These are phyloP conservation scores for Rallus crepitans DNA, from an alignment of 2,797 vertebrate genomes.

Conservation along the genomic window DNA sequence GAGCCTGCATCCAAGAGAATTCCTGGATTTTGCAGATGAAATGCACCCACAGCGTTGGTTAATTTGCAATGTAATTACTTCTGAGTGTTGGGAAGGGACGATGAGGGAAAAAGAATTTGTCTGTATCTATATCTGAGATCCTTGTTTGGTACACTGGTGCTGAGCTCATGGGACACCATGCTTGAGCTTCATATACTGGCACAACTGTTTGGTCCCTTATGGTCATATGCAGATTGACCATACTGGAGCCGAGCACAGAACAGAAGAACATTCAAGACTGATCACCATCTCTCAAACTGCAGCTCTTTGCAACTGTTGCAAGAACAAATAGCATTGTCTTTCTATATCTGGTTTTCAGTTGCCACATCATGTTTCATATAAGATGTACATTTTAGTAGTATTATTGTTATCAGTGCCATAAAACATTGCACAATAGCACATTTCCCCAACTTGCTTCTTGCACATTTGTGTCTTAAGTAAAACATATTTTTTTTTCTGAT, in stretches of 20 bases:
- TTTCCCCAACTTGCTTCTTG: not conserved
- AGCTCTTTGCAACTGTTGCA: not conserved
- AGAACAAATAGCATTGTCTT: not conserved
- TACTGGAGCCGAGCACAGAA: not conserved
- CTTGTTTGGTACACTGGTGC: not conserved
- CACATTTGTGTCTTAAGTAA: not conserved
- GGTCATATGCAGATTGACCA: accelerated
- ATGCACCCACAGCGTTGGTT: not conserved
- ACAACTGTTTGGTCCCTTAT: not conserved
- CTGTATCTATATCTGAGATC: not conserved
- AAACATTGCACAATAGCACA: not conserved
- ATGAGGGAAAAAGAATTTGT: not conserved
- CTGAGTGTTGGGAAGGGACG: not conserved
- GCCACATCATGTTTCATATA: not conserved
- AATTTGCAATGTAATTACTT: not conserved
- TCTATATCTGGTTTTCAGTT: not conserved
- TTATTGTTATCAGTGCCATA: not conserved
- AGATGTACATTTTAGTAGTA: not conserved
- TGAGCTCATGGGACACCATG: not conserved
- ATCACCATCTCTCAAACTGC: not conserved
- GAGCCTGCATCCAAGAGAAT: not conserved
- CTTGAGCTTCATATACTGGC: not conserved
- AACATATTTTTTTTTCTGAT: not conserved
- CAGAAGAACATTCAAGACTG: not conserved
- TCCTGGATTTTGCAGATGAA: not conserved